These are phyloP conservation scores for Tipula helvola DNA, from an alignment of 2,888 invertebrate species.

Conservation along the genomic window DNA sequence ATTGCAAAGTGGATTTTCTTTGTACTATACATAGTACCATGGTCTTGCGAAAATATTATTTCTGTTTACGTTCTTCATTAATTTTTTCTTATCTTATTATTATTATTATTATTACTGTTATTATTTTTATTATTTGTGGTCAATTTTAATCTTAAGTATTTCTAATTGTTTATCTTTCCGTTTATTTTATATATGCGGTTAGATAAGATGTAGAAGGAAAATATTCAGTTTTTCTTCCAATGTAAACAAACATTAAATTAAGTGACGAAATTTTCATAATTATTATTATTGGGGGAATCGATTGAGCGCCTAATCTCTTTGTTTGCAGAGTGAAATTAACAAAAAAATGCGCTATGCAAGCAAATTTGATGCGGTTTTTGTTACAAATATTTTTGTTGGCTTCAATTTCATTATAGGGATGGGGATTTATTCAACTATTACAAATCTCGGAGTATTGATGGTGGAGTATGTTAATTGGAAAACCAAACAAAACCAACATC, in stretches of 20 bases:
- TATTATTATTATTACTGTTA: not conserved
- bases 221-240: not conserved
- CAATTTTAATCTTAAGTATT: conserved; percentile 4
- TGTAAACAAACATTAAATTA: not conserved
- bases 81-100: not conserved
- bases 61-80: not conserved
- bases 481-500: too few relatives aligned
- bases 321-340: too few relatives aligned
- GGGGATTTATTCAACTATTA: too few relatives aligned
- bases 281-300: not conserved
- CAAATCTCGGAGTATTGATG: too few relatives aligned
- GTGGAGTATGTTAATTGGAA: not conserved
- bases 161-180: not conserved
- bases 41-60: not conserved
- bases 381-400: too few relatives aligned
- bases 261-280: not conserved
- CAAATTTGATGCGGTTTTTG: too few relatives aligned
- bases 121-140: not conserved
- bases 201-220: not conserved
- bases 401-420: too few relatives aligned
- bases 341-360: too few relatives aligned
- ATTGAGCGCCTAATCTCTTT: not conserved
- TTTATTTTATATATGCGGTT: not conserved
- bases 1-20: not conserved
- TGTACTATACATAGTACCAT: not conserved